phyloP scores from a whole-genome alignment of 2,113 vertebrate genomes.

The Pachyramphus minor region DNA sequence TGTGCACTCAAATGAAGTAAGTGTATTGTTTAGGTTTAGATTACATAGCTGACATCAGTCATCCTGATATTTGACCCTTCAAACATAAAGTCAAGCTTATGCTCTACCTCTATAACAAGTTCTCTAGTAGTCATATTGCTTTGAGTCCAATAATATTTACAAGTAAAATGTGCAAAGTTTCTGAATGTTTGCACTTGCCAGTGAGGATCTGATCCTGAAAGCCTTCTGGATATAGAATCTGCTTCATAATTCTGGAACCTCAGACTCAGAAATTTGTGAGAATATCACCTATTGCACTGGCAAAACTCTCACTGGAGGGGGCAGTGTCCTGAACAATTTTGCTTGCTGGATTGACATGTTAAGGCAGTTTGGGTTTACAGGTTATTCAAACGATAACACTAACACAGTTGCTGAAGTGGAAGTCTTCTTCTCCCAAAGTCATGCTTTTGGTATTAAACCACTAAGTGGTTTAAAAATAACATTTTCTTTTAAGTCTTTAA shows the following conservation, averaged over 20 bases:
- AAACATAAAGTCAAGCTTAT: not conserved
- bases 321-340: not conserved
- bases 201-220: not conserved
- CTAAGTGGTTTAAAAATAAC: not conserved
- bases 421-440: not conserved
- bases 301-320: not conserved
- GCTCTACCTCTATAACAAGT: not conserved
- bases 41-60: not conserved
- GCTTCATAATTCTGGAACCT: not conserved
- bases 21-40: not conserved
- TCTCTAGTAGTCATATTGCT: not conserved
- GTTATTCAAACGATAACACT: not conserved
- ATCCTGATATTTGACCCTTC: not conserved
- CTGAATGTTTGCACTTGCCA: not conserved
- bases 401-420: not conserved
- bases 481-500: not conserved
- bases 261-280: not conserved
- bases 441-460: not conserved
- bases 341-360: not conserved
- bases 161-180: not conserved
- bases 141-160: not conserved
- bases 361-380: not conserved
- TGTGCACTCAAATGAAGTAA: not conserved
- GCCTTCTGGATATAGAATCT: not conserved
- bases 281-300: not conserved